phyloP scores from a whole-genome alignment of 2,888 invertebrate species.

The Hemistola chrysoprasaria region DNA sequence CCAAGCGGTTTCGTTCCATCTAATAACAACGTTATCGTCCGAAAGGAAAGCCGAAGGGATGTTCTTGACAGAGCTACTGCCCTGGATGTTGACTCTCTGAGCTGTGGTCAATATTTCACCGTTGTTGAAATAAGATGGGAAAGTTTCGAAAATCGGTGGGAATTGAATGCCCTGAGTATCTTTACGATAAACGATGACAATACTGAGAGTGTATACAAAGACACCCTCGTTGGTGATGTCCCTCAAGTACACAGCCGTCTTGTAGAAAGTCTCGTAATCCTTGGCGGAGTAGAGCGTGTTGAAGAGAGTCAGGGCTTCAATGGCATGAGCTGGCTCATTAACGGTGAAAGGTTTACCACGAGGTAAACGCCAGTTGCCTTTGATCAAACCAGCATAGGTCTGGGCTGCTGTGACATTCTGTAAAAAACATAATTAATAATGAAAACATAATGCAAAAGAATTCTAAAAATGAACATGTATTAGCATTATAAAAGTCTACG shows the following conservation, averaged over 20 bases:
- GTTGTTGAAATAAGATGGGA: slow-evolving; percentile 87
- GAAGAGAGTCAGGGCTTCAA: slow-evolving; percentile 85
- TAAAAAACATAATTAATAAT: slow-evolving; percentile 23
- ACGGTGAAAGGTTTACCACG: slow-evolving; percentile 82
- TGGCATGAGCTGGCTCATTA: slow-evolving; percentile 76
- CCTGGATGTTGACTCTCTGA: slow-evolving; percentile 79
- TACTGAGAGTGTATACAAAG: slow-evolving; percentile 84
- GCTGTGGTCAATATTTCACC: slow-evolving; percentile 85
- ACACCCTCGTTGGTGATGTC: slow-evolving; percentile 86
- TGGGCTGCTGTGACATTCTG: slow-evolving; percentile 80
- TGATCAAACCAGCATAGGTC: slow-evolving; percentile 78
- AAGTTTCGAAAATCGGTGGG: slow-evolving; percentile 87
- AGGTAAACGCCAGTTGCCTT: slow-evolving; percentile 77
- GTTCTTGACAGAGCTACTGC: slow-evolving; percentile 47
- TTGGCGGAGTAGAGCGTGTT: slow-evolving; percentile 86
- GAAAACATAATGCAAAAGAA: too few species aligned
- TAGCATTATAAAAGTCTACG: too few species aligned
- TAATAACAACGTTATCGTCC: slow-evolving; percentile 77
- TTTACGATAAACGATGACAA: slow-evolving; percentile 84
- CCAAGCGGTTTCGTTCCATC: slow-evolving; percentile 84
- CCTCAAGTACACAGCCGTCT: slow-evolving; percentile 86
- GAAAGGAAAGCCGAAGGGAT: slow-evolving; percentile 54
- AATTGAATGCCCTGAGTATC: slow-evolving; percentile 85
- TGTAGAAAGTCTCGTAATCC: slow-evolving; percentile 86
- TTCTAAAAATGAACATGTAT: too few species aligned